A percentile compares a stretch with the other conserved stretches of the same genome.
These are phyloP conservation scores for Eublepharis macularius DNA, from an alignment of 2,113 vertebrate species.

Conservation along the genomic window DNA sequence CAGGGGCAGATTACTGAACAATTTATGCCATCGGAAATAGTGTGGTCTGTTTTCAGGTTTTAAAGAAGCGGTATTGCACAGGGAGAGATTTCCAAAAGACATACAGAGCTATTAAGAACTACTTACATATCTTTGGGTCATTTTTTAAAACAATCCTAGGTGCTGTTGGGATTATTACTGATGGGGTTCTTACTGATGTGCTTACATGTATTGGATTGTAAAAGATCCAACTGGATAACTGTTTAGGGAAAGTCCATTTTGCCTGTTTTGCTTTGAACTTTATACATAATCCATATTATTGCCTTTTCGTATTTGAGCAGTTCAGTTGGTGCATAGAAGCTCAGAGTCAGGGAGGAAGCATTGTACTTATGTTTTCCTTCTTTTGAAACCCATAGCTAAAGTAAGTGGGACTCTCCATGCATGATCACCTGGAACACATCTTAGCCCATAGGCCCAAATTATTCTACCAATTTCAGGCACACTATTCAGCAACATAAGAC, in stretches of 20 bases:
- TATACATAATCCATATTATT: not conserved
- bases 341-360: not conserved
- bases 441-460: not conserved
- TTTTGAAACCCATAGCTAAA: rapidly evolving
- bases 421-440: rapidly evolving
- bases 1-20: not conserved
- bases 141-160: not conserved
- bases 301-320: too few relatives aligned
- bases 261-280: not conserved
- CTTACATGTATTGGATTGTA: not conserved
- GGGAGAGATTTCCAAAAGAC: not conserved
- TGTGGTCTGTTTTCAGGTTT: not conserved
- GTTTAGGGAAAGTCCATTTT: not conserved
- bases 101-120: not conserved
- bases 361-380: rapidly evolving
- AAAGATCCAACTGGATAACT: not conserved
- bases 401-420: not conserved
- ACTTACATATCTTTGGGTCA: not conserved
- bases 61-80: not conserved
- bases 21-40: not conserved
- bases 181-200: too few relatives aligned
- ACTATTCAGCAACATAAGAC: not conserved
- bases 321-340: not conserved
- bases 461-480: not conserved
- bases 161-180: not conserved